phyloP scores from a whole-genome alignment of 2,113 vertebrate genomes.

The Eleginops maclovinus region DNA sequence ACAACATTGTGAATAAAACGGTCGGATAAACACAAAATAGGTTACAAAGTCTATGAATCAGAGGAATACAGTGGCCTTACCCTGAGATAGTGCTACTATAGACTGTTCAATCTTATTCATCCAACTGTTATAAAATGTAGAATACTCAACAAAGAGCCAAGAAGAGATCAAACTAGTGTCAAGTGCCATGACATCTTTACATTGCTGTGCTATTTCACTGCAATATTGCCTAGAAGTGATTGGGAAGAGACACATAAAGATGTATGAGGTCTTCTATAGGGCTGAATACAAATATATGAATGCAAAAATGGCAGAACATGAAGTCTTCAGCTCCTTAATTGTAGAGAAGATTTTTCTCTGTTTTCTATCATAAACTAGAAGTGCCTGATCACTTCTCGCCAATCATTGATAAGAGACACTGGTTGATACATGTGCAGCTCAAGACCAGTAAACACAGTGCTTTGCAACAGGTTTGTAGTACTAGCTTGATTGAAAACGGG shows the following conservation, averaged over 20 bases:
- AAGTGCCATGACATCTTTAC: neutral
- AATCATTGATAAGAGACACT: too few relatives aligned
- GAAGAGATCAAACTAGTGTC: neutral
- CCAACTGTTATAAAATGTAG: neutral
- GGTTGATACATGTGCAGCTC: too few relatives aligned
- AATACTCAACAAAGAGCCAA: neutral
- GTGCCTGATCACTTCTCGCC: too few relatives aligned
- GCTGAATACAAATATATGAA: too few relatives aligned
- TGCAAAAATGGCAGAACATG: too few relatives aligned
- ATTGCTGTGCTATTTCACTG: neutral
- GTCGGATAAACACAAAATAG: conserved; percentile 34
- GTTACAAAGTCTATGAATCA: conserved; percentile 20
- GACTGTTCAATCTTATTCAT: conserved; percentile 11
- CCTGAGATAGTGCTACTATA: neutral
- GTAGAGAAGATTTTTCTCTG: too few relatives aligned
- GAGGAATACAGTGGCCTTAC: neutral
- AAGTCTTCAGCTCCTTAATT: too few relatives aligned
- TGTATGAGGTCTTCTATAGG: too few relatives aligned
- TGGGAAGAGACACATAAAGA: neutral
- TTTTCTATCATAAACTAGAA: too few relatives aligned
- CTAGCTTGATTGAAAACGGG: too few relatives aligned
- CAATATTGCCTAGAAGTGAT: neutral
- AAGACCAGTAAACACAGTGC: too few relatives aligned
- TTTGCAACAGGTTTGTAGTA: too few relatives aligned
- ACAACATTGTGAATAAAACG: conserved; percentile 40